Evolutionary conservation across 1,140 invertebrate genomes (phyloP).

Genomic region (Drosophila seguyi): DNA sequence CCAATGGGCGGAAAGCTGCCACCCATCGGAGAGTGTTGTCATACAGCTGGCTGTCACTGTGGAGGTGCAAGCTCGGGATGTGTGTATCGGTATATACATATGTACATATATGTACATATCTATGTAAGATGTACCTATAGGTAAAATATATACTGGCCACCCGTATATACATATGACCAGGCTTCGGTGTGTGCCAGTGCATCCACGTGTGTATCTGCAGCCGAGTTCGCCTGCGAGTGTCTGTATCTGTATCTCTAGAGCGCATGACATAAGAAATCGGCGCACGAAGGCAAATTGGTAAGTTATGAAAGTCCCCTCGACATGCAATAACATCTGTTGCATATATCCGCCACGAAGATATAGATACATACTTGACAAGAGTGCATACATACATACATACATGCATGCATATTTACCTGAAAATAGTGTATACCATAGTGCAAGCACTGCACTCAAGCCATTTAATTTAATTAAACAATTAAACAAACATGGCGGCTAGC

Average conservation of each 20-base stretch:
- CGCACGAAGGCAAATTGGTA: slow-evolving; percentile 52
- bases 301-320: slow-evolving; percentile 61
- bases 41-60: slow-evolving; percentile 31
- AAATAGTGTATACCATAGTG: slow-evolving; percentile 32
- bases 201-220: slow-evolving; percentile 20
- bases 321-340: slow-evolving; percentile 77
- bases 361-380: background rate
- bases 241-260: slow-evolving; percentile 31
- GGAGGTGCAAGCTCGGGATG: slow-evolving; percentile 28
- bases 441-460: slow-evolving; percentile 57
- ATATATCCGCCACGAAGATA: slow-evolving; percentile 26
- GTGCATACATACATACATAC: background rate
- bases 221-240: slow-evolving; percentile 10
- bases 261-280: slow-evolving; percentile 76
- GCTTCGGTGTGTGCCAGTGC: slow-evolving; percentile 19
- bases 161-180: slow-evolving; percentile 2
- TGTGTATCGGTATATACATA: slow-evolving; percentile 21
- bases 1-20: background rate
- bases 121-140: too few species aligned
- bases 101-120: too few species aligned
- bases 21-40: slow-evolving; percentile 1
- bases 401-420: slow-evolving; percentile 11
- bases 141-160: slow-evolving; percentile 16
- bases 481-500: slow-evolving; percentile 69
- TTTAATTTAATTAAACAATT: slow-evolving; percentile 84